phyloP scores from a whole-genome alignment of 2,113 vertebrate genomes.

The Delphinapterus leucas region DNA sequence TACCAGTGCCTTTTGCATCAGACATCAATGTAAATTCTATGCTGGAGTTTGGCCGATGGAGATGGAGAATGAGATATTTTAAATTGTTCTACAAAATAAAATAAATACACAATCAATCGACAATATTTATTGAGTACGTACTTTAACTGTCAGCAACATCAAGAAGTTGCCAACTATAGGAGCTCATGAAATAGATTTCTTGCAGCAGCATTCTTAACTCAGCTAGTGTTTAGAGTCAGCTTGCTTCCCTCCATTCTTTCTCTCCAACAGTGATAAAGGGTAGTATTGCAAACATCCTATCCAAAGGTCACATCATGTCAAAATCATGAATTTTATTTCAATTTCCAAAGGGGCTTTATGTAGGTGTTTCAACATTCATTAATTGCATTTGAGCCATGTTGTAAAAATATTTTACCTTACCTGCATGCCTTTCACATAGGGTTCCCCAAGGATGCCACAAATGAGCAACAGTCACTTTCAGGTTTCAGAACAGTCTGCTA shows the following conservation, averaged over 20 bases:
- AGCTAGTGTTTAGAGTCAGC: background rate
- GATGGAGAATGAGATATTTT: background rate
- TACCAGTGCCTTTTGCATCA: background rate
- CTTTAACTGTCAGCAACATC: background rate
- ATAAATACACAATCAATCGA: background rate
- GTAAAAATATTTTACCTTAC: slow-evolving; percentile 24
- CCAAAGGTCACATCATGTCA: slow-evolving; percentile 41
- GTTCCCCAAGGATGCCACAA: slow-evolving; percentile 52
- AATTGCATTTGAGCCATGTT: slow-evolving; percentile 33
- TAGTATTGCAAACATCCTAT: slow-evolving; percentile 21
- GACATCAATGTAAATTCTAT: background rate
- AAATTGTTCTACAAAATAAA: slow-evolving; percentile 14
- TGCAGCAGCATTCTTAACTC: background rate
- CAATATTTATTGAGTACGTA: background rate
- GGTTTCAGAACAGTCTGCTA: slow-evolving; percentile 46
- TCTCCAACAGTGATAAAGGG: slow-evolving; percentile 31
- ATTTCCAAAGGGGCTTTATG: background rate
- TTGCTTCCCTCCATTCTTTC: background rate
- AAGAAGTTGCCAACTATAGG: background rate
- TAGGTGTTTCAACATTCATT: slow-evolving; percentile 37
- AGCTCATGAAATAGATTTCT: background rate
- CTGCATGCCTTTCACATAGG: slow-evolving; percentile 40
- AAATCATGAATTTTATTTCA: slow-evolving; percentile 47
- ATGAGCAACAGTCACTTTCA: slow-evolving; percentile 51
- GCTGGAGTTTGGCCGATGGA: background rate